These are phyloP conservation scores for Drosophila pandora DNA, from an alignment of 1,140 invertebrate species.

Conservation along the genomic window DNA sequence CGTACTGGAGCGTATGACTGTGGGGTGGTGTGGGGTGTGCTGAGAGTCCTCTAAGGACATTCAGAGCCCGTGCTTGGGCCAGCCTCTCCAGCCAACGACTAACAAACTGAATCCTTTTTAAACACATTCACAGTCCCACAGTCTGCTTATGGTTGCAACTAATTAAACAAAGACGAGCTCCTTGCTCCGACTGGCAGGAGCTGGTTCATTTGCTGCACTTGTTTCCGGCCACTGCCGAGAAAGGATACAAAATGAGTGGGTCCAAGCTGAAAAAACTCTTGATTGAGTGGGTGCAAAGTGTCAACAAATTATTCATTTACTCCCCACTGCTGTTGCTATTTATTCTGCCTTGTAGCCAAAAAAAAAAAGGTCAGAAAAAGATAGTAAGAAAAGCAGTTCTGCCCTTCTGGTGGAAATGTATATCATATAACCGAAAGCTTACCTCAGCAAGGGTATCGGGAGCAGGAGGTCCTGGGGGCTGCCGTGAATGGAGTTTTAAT, in stretches of 20 bases:
- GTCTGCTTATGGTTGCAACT: conserved; percentile 31
- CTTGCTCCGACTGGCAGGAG: neutral
- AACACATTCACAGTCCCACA: neutral
- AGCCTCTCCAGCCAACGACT: conserved; percentile 3
- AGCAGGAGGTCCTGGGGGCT: neutral
- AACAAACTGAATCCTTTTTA: conserved; percentile 11
- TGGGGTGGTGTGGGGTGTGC: conserved; percentile 3
- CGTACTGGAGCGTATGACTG: conserved; percentile 72
- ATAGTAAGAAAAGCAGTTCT: neutral
- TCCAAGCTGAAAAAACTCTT: conserved; percentile 42
- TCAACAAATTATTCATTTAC: conserved; percentile 56
- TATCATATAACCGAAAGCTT: conserved; percentile 7
- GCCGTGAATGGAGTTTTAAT: conserved; percentile 48
- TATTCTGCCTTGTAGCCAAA: conserved; percentile 5
- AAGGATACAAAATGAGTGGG: conserved; percentile 9
- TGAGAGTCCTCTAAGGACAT: neutral
- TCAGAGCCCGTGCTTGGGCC: neutral
- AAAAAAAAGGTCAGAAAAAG: conserved; percentile 4
- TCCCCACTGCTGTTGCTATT: conserved; percentile 7
- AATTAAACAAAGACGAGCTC: conserved; percentile 45
- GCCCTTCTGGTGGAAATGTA: neutral
- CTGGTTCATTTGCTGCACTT: conserved; percentile 49
- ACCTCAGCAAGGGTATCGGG: neutral
- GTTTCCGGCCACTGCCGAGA: conserved; percentile 14
- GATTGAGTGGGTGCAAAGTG: conserved; percentile 55